Evolutionary conservation across 2,797 vertebrate genomes (phyloP).

Genomic region (Picus viridis): DNA sequence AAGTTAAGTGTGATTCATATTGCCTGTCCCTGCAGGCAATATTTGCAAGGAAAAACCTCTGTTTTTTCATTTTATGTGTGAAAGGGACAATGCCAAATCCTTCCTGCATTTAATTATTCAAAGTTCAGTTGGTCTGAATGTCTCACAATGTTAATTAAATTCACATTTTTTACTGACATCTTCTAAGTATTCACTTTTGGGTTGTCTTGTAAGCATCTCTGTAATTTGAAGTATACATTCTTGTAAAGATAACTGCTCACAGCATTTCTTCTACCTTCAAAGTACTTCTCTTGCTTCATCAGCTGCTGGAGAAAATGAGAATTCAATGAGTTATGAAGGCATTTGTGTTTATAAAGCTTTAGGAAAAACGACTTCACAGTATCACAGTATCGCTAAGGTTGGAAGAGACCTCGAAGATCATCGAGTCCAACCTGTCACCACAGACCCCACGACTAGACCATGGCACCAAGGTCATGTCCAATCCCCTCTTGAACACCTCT

Average conservation of each 20-base stretch:
- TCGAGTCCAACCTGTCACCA: too few species aligned
- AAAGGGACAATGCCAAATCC: background rate
- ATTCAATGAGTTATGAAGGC: background rate
- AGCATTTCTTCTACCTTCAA: background rate
- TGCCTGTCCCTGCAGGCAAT: background rate
- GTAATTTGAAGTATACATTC: background rate
- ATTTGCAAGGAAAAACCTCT: background rate
- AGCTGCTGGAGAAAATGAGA: background rate
- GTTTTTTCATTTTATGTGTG: background rate
- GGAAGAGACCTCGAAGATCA: too few species aligned
- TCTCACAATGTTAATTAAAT: background rate
- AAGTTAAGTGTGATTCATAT: background rate
- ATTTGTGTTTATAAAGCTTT: background rate
- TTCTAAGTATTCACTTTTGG: background rate
- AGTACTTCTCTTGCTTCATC: background rate
- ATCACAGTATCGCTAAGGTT: too few species aligned
- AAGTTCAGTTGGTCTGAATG: background rate
- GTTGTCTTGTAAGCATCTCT: background rate
- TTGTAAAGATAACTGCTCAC: background rate
- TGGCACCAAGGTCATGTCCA: too few species aligned
- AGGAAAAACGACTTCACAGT: too few species aligned
- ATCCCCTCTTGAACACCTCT: too few species aligned
- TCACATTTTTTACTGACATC: background rate
- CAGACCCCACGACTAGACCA: too few species aligned
- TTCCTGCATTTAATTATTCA: background rate